Evolutionary conservation across 2,797 vertebrate genomes (phyloP).

Genomic region (Diplodus puntazzo): DNA sequence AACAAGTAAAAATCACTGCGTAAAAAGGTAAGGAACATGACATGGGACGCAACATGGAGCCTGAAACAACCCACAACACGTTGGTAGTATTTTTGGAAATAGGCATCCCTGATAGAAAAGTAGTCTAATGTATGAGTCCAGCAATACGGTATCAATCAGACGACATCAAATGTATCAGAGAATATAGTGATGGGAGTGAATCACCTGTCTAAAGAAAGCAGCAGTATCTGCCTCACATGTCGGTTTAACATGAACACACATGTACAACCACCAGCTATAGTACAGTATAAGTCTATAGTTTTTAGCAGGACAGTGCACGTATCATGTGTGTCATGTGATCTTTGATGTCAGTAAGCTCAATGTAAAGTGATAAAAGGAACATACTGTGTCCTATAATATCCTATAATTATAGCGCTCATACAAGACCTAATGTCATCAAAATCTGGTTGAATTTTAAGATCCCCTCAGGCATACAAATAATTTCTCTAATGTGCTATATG

Average conservation of each 20-base stretch:
- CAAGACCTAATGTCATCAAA: not conserved
- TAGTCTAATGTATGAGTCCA: not conserved
- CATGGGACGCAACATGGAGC: conserved; percentile 6
- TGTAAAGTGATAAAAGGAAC: not conserved
- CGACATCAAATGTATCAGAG: not conserved
- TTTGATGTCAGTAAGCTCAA: not conserved
- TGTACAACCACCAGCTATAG: not conserved
- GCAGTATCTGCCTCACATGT: not conserved
- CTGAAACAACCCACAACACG: conserved; percentile 16
- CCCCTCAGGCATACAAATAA: too few relatives aligned
- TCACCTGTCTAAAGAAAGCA: not conserved
- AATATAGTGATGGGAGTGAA: not conserved
- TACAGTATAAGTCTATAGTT: not conserved
- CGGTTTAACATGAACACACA: not conserved
- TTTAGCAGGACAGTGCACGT: not conserved
- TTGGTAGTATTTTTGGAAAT: conserved; percentile 39
- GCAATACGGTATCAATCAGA: conserved; percentile 3
- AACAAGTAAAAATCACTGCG: conserved; percentile 38
- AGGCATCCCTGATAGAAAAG: not conserved
- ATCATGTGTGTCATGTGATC: not conserved
- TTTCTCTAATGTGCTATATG: too few relatives aligned
- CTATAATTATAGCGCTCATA: not conserved
- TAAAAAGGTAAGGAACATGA: conserved; percentile 23
- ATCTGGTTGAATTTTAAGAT: not conserved
- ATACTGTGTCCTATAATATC: not conserved